Percentiles rank a stretch among this genome's conserved stretches.
These are phyloP conservation scores for Megaceryle alcyon DNA, from an alignment of 2,797 vertebrate species.

Conservation along the genomic window DNA sequence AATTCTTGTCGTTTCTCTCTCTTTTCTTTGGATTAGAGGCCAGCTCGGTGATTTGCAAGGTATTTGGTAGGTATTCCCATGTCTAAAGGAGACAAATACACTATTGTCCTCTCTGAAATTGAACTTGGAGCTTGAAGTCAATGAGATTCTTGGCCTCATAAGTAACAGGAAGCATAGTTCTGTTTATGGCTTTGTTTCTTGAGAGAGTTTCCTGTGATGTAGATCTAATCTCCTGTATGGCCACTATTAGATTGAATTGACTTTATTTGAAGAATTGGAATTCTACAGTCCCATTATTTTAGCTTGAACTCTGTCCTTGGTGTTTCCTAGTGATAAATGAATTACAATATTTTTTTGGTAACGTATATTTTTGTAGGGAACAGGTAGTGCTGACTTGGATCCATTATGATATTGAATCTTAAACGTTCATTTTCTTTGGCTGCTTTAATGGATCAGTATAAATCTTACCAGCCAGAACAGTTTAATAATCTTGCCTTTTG, in stretches of 20 bases:
- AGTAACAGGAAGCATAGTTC: background rate
- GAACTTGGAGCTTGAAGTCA: background rate
- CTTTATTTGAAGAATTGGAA: slow-evolving; percentile 30
- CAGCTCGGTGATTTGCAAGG: background rate
- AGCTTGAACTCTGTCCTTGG: slow-evolving; percentile 1
- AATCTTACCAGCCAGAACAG: background rate
- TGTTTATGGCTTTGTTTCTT: background rate
- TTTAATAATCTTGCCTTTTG: slow-evolving; percentile 19
- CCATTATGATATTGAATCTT: slow-evolving; percentile 53
- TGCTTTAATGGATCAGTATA: slow-evolving; percentile 42
- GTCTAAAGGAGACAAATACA: background rate
- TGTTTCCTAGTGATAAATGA: slow-evolving; percentile 44
- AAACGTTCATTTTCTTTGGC: background rate
- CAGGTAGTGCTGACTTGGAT: slow-evolving; percentile 47
- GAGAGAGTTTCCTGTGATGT: background rate
- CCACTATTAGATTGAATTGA: background rate
- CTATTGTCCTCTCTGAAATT: background rate
- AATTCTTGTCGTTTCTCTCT: background rate
- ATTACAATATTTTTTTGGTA: slow-evolving; percentile 9
- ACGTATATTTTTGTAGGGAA: background rate
- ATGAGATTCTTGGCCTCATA: background rate
- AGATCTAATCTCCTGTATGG: background rate
- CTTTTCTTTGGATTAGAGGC: background rate
- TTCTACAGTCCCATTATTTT: background rate
- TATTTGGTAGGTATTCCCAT: background rate